A percentile compares a stretch with the other conserved stretches of the same genome.
Conservation (phyloP, 2,797 vertebrate species). For the Sternotherus odoratus region DNA sequence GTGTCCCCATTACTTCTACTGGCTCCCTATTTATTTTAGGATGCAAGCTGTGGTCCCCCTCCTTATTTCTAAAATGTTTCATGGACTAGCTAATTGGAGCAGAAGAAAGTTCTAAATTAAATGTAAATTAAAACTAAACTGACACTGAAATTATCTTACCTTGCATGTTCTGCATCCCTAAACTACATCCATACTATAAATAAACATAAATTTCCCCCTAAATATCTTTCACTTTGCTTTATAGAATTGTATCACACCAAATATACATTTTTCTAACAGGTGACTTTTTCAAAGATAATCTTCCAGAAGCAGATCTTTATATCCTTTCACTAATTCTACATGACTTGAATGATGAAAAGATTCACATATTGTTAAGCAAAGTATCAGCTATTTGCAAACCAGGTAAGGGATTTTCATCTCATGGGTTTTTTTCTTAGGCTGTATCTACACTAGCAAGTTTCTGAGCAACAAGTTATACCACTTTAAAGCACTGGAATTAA, state of each 20-base stretch:
- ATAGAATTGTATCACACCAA: not conserved
- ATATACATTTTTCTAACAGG: conserved; percentile 78
- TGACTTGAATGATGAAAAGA: conserved; percentile 85
- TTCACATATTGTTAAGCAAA: conserved; percentile 84
- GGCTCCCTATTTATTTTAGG: not conserved
- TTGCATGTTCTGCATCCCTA: not conserved
- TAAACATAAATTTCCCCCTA: not conserved
- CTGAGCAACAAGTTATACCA: too few relatives aligned
- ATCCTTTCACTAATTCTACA: conserved; percentile 88
- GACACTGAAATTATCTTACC: not conserved
- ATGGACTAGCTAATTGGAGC: not conserved
- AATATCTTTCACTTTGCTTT: not conserved
- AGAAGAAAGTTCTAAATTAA: not conserved
- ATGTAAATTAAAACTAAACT: not conserved
- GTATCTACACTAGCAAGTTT: too few relatives aligned
- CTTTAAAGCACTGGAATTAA: too few relatives aligned
- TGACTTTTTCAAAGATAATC: conserved; percentile 87
- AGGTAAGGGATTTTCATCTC: conserved; percentile 80
- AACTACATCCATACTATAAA: not conserved
- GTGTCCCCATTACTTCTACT: not conserved
- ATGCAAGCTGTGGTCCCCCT: not conserved
- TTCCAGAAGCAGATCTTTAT: conserved; percentile 91
- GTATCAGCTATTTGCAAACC: conserved; percentile 82
- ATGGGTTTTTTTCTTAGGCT: not conserved
- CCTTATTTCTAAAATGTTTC: not conserved